A percentile compares a stretch with the other conserved stretches of the same genome.
Conservation (phyloP, 2,888 invertebrate genomes). For the Mythimna ferrago region DNA sequence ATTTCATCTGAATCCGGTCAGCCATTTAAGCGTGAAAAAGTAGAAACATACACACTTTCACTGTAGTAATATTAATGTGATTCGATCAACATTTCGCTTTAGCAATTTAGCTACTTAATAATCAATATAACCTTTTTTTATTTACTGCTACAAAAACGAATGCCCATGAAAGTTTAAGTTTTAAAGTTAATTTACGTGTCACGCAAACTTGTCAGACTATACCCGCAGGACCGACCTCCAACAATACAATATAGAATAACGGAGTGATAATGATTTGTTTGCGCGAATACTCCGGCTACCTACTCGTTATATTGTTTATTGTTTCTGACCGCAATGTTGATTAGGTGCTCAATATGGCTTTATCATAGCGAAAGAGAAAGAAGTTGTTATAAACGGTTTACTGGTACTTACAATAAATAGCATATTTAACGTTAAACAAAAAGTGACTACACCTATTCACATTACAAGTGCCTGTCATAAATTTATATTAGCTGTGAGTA, state of each 20-base stretch:
- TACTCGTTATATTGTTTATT: conserved; percentile 34
- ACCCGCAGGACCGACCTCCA: conserved; percentile 32
- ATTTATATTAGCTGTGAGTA: neutral
- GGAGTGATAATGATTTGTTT: conserved; percentile 53
- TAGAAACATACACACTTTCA: no score
- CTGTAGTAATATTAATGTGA: neutral
- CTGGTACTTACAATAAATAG: no score
- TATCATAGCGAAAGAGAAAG: conserved; percentile 15
- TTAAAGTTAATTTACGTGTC: conserved; percentile 55
- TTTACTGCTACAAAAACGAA: conserved; percentile 30
- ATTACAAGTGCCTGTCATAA: neutral
- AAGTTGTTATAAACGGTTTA: neutral
- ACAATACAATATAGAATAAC: conserved; percentile 32
- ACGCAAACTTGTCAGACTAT: conserved; percentile 55
- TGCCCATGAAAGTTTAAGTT: conserved; percentile 51
- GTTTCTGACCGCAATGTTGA: conserved; percentile 43
- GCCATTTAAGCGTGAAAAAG: no score
- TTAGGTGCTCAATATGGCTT: conserved; percentile 31
- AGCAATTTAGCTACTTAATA: neutral
- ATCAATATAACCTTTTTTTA: conserved; percentile 36
- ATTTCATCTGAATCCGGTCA: no score
- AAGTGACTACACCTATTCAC: neutral
- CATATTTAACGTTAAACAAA: no score
- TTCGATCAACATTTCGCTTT: neutral
- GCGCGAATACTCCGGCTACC: conserved; percentile 29